Evolutionary conservation across 2,113 vertebrate species (phyloP).

Genomic region (Cyanistes caeruleus): DNA sequence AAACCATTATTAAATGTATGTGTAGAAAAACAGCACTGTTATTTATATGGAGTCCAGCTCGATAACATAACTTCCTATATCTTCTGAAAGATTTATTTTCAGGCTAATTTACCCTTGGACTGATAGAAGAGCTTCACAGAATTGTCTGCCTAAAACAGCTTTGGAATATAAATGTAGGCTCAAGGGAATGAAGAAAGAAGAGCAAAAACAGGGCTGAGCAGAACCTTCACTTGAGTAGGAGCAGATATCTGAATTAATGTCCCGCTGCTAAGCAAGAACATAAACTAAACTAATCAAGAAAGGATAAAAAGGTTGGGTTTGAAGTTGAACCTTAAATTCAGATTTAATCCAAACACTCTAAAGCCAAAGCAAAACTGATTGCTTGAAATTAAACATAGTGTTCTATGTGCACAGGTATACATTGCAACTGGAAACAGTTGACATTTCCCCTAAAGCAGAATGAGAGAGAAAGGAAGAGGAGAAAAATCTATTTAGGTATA

Average conservation of each 20-base stretch:
- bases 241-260: slow-evolving; percentile 24
- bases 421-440: not conserved
- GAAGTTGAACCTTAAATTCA: slow-evolving; percentile 47
- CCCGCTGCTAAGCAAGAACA: not conserved
- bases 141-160: slow-evolving; percentile 31
- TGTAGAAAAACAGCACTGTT: not conserved
- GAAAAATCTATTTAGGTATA: not conserved
- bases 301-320: slow-evolving; percentile 28
- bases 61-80: slow-evolving; percentile 22
- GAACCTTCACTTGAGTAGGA: not conserved
- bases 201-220: not conserved
- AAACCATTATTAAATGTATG: slow-evolving; percentile 22
- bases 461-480: not conserved
- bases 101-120: slow-evolving; percentile 68
- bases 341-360: slow-evolving; percentile 32
- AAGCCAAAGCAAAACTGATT: slow-evolving; percentile 24
- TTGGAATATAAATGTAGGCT: slow-evolving; percentile 64
- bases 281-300: slow-evolving; percentile 30
- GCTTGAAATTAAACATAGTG: not conserved
- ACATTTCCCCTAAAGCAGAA: not conserved
- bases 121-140: slow-evolving; percentile 48
- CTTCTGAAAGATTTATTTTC: slow-evolving; percentile 65
- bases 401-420: not conserved
- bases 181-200: not conserved
- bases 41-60: slow-evolving; percentile 18